Evolutionary conservation across 2,888 invertebrate species (phyloP), one percentile per base, ranked within the genome.

Genomic region (Drosophila borealis): DNA sequence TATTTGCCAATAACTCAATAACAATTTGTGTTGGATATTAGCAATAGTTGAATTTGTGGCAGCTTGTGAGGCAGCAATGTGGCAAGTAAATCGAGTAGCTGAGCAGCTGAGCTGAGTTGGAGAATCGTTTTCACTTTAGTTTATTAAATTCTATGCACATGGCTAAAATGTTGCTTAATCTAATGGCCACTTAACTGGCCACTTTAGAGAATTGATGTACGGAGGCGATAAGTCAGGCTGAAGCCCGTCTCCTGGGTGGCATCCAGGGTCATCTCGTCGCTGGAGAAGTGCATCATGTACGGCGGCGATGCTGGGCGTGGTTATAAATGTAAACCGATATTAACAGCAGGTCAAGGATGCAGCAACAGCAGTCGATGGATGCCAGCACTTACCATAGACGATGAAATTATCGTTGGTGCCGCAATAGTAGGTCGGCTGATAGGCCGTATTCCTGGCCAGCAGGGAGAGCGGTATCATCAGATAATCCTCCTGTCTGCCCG

Each of bases 201-300:
- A 59, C 54, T 39, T 71, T 68, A 85, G 10, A 84, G 70, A 34
- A 89, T 67, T 25, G 68, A 72, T 34, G 71, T 66, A 50, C 76
- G 76, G 5, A 90, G 82, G 44, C 75, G 81, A 66, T 91, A 92
- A 11, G 74, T 78, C 56, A 92, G 71, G 36, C 83, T 83, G 67
- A 92, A 92, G 11, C 92, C 92, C 4, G 84, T 82, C 64, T 92
- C 91, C 8, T 76, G 57, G n/a, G 79, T 45, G 21, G 65, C 19
- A 53, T 91, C 86, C 33, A 75, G 45, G 25, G 87, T 89, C 36
- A 93, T 71, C 56, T 93, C 93, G 87, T 94, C 94, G 34, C 94
- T 94, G 83, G 93, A 93, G 92, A 95, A 95, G 74, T 93, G 92
- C 0, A 95, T 93, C 83, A 93, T 93, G 14, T 95, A 93, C 0